phyloP scores from a whole-genome alignment of 2,888 invertebrate species.

The Protophormia terraenovae region DNA sequence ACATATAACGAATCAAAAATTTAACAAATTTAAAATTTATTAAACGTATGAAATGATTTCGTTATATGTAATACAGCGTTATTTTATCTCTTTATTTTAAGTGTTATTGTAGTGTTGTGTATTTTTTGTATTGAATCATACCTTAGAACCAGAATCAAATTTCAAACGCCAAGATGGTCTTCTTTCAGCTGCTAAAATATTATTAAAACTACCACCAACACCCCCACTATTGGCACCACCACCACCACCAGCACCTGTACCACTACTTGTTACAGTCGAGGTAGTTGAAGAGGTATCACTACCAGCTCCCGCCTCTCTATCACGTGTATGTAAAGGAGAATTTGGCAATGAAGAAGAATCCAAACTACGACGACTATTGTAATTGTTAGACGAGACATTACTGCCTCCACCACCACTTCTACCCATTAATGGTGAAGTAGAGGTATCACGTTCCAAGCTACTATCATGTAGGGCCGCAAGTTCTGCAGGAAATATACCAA shows the following conservation, averaged over 20 bases:
- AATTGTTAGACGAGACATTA: slow-evolving; percentile 59
- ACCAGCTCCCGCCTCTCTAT: slow-evolving; percentile 53
- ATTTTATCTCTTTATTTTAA: slow-evolving; percentile 21
- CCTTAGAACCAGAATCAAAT: slow-evolving; percentile 95
- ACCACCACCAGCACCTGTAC: neutral
- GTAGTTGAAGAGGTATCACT: slow-evolving; percentile 43
- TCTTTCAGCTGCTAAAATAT: slow-evolving; percentile 83
- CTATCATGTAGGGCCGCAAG: slow-evolving; percentile 52
- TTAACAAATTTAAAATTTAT: neutral
- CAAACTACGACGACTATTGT: slow-evolving; percentile 70
- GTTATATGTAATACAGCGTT: slow-evolving; percentile 7
- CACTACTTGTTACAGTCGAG: slow-evolving; percentile 22
- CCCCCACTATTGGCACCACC: slow-evolving; percentile 12
- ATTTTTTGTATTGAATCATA: slow-evolving; percentile 79
- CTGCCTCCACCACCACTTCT: slow-evolving; percentile 61
- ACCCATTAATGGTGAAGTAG: slow-evolving; percentile 45
- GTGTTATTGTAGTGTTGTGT: slow-evolving; percentile 62
- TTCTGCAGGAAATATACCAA: slow-evolving; percentile 49
- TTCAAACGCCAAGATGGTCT: slow-evolving; percentile 96
- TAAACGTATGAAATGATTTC: neutral
- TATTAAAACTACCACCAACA: slow-evolving; percentile 56
- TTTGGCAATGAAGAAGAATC: slow-evolving; percentile 72
- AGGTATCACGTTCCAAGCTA: slow-evolving; percentile 51
- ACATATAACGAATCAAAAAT: slow-evolving; percentile 24
- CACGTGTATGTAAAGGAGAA: slow-evolving; percentile 69